Evolutionary conservation across 37 sponge, comb jelly and placozoan genomes (phyloP).

Genomic region (Cladorhizidae sp.): DNA sequence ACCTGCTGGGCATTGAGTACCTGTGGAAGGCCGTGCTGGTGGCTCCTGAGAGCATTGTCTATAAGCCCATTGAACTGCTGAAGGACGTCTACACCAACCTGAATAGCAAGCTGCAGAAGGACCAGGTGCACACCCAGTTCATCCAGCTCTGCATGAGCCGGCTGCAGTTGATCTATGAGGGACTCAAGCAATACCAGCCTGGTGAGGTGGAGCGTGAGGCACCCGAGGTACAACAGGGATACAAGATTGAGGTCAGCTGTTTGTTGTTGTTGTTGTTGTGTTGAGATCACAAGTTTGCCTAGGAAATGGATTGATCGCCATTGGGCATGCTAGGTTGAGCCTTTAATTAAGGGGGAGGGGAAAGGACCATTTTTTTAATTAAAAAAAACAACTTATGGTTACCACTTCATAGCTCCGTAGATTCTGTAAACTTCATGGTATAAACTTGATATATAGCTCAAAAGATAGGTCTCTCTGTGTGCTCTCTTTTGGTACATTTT

Average conservation of each 20-base stretch:
- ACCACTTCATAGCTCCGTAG: no score
- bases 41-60: slow-evolving; percentile 70
- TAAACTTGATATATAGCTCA: no score
- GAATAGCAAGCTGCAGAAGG: slow-evolving; percentile 65
- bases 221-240: slow-evolving; percentile 29
- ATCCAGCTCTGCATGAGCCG: slow-evolving; percentile 58
- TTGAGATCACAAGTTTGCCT: no score
- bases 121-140: slow-evolving; percentile 76
- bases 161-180: slow-evolving; percentile 34
- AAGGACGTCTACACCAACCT: slow-evolving; percentile 90
- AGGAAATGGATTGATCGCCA: no score
- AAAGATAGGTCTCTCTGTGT: no score
- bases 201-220: slow-evolving; percentile 51
- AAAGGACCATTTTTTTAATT: no score
- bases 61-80: slow-evolving; percentile 88
- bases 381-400: no score
- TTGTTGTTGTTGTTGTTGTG: no score
- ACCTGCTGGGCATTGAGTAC: slow-evolving; percentile 86
- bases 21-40: slow-evolving; percentile 86
- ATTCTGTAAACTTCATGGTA: no score
- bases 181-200: slow-evolving; percentile 55
- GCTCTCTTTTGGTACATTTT: no score
- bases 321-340: no score
- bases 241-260: slow-evolving; percentile 37
- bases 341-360: no score